Conservation (phyloP, 2,797 vertebrate genomes). For the Microctenopoma lineatum region DNA sequence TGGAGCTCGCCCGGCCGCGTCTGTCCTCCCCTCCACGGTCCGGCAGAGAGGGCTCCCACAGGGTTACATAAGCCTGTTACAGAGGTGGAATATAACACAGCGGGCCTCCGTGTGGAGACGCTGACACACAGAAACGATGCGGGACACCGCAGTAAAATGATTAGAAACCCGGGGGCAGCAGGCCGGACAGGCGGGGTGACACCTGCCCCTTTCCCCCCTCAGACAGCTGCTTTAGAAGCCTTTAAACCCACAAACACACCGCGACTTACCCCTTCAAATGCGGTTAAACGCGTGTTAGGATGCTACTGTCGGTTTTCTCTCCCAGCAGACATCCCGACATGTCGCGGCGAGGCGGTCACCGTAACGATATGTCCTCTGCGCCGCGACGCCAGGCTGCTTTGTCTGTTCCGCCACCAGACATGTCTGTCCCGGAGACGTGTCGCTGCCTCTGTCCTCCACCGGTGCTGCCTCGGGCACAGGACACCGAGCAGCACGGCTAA, state of each 20-base stretch:
- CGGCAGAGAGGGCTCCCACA: conserved; percentile 56
- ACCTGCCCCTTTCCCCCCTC: too few species aligned
- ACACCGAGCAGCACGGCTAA: conserved; percentile 19
- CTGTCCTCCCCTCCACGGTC: conserved; percentile 47
- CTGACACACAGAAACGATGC: not conserved
- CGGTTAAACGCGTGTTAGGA: not conserved
- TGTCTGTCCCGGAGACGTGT: conserved; percentile 38
- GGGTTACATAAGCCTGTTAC: conserved; percentile 77
- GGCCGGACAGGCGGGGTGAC: too few species aligned
- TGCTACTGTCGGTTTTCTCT: conserved; percentile 18
- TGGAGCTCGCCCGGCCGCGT: conserved; percentile 26
- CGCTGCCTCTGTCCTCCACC: conserved; percentile 8
- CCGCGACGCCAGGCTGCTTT: conserved; percentile 32
- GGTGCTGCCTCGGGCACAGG: conserved; percentile 24
- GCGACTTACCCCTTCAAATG: conserved; percentile 49
- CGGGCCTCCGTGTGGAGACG: conserved; percentile 7
- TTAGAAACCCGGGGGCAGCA: too few species aligned
- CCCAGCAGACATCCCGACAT: conserved; percentile 46
- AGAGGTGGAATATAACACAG: not conserved
- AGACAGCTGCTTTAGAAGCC: not conserved
- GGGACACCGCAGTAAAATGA: too few species aligned
- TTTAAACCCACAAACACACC: too few species aligned
- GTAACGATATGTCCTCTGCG: conserved; percentile 30
- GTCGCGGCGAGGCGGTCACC: conserved; percentile 31
- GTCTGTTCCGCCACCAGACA: conserved; percentile 41